These are phyloP conservation scores for Poecilia picta DNA, from an alignment of 2,797 vertebrate species.

Conservation along the genomic window DNA sequence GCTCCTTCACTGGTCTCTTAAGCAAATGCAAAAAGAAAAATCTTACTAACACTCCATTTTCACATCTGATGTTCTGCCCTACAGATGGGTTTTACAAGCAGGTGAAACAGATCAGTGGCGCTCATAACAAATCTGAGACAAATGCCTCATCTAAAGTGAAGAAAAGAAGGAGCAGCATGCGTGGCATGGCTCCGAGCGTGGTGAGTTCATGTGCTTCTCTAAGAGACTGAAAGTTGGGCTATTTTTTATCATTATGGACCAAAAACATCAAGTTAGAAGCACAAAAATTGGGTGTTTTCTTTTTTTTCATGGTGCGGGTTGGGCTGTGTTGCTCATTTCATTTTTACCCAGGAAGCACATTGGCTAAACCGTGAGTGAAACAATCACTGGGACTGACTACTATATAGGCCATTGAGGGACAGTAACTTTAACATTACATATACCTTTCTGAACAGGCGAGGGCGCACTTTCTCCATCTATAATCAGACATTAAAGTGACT, in stretches of 20 bases:
- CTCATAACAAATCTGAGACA: slow-evolving; percentile 89
- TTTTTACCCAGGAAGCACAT: too few relatives aligned
- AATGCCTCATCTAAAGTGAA: slow-evolving; percentile 84
- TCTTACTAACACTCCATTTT: neutral
- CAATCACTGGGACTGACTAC: too few relatives aligned
- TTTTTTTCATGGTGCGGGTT: too few relatives aligned
- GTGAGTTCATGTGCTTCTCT: slow-evolving; percentile 73
- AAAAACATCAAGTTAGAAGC: too few relatives aligned
- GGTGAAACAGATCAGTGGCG: slow-evolving; percentile 94
- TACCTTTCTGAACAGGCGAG: too few relatives aligned
- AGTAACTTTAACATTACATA: too few relatives aligned
- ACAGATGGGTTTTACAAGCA: slow-evolving; percentile 95
- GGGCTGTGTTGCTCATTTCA: too few relatives aligned
- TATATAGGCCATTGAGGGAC: too few relatives aligned
- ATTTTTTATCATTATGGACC: neutral
- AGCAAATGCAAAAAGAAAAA: neutral
- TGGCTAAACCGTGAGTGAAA: too few relatives aligned
- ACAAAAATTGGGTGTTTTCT: too few relatives aligned
- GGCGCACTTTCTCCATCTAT: too few relatives aligned
- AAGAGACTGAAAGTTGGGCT: neutral
- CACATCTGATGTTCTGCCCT: neutral
- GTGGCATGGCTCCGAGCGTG: slow-evolving; percentile 92
- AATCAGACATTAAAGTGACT: too few relatives aligned
- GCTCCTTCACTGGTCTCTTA: neutral
- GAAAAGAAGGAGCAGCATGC: slow-evolving; percentile 82